Evolutionary conservation across 2,888 invertebrate genomes (phyloP), one percentile per base, ranked within the genome.

Genomic region (Serrognathus titanus): DNA sequence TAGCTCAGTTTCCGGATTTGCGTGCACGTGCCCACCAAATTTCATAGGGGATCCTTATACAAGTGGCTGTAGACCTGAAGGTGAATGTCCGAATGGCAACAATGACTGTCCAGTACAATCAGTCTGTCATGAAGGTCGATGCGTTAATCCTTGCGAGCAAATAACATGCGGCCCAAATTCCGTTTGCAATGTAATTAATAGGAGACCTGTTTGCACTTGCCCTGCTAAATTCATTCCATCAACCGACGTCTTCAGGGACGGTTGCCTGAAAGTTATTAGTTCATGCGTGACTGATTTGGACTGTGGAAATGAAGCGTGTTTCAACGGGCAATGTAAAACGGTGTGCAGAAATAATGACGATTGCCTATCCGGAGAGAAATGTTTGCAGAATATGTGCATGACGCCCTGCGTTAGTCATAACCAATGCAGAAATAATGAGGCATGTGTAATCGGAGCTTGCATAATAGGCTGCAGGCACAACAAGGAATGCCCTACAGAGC

Each of bases 401-500:
- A 81, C 87, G n/a, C 85, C 91, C 57, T 94, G 95, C 66, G 83
- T 83, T 49, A 87, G 88, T 55, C 91, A 94, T 72, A 84, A 85
- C 47, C 92, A 94, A 71, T 95, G 95, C 74, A 83, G 87, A 50
- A 76, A 80, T 31, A 87, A 88, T 49, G 86, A 93, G 78, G 92
- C 93, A 9, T 95, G 95, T 71, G 82, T 90, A 10, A 84, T 82
- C 60, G 91, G 90, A 5, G 83, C 88, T 59, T 95, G 95, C 71
- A 78, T 88, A 2, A 80, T 93, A 55, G 95, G 95, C 16, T 95
- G 95, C 71, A 84, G 94, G 69, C 86, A 86, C 66, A 91, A 92
- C 71, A 87, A 86, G 68, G 90, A 94, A 68, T 95, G 95, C 71
- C 81, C 83, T 1, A 80, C 80, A 11, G 83, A 86, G 53, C 85